Evolutionary conservation across 1,140 invertebrate genomes (phyloP), one percentile per base, ranked within the genome.

Genomic region (Rhagoletis zephyria): DNA sequence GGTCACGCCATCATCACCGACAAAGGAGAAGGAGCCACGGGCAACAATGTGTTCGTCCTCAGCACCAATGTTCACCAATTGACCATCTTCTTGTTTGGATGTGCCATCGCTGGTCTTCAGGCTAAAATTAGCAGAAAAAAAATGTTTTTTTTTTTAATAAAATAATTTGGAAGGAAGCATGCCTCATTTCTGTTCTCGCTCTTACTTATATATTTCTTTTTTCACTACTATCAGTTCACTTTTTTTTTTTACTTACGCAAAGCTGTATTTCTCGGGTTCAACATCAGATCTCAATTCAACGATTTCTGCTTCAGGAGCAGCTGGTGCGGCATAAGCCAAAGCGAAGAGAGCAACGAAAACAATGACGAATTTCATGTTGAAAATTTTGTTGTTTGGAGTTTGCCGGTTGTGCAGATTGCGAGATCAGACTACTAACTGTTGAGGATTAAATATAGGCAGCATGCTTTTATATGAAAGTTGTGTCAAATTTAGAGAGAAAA

Each of bases 1-100:
- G 42, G 95, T 94, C 61, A 94, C 92, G 81, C 96, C 96, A 88
- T 96, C 95, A 65, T 95, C 95, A 30, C 95, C 95, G 30, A 94
- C 94, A 93, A 96, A 96, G 51, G 93, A 93, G 92, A 94, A 95
- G 5, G 94, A 94, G 1, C 95, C 95, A 88, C 95, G 94, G 9
- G 94, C 94, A 16, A 94, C 94, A 88, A 94, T 91, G 14, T 94
- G 93, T 89, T 95, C 94, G 12, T 94, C 93, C 86, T 95, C 94
- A 86, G 94, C 94, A 7, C 94, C 94, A 87, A 94, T 92, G 89
- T 96, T 95, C 90, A 95, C 67, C 56, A 87, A 40, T 4, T 85
- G 51, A 85, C 88, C 95, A 70, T 93, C 91, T 90, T 96, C 95
- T 67, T 94, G 90, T 7, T 91, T 93, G 1, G 92, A 89, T 40